Evolutionary conservation across 2,797 vertebrate species (phyloP), one percentile per base, ranked within the genome.

Genomic region (Merluccius polli): DNA sequence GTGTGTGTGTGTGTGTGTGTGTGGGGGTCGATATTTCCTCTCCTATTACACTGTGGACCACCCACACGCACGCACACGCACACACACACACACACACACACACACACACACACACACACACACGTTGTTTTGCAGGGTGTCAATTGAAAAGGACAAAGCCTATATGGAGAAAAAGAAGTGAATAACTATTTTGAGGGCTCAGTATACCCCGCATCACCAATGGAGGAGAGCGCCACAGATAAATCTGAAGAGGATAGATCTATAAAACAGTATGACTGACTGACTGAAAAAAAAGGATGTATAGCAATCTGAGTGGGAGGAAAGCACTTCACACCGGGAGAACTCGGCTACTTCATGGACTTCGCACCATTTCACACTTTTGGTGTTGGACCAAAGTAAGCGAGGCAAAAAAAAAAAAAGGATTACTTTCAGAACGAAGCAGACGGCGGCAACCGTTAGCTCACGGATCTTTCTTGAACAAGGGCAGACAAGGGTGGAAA

Each of bases 1-100:
- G n/a, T n/a, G n/a, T n/a, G n/a, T n/a, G n/a, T n/a, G n/a, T n/a
- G n/a, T n/a, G n/a, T n/a, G n/a, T n/a, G n/a, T n/a, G n/a, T n/a
- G n/a, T 76, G 16, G 2, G 65, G 81, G 84, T 83, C 82, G 78
- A 83, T 84, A 87, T 82, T 84, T 86, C 77, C 74, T 81, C 84
- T 87, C 59, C 65, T 78, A 77, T 81, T 81, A 63, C 74, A 83
- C 44, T 35, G 79, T 83, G 13, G 27, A 79, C 85, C 77, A 74
- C 84, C 86, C 80, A 90, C 87, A 85, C 80, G 73, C 10, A 0
- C 63, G 4, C 44, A 35, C 33, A 35, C 33, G 8, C 33, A 35
- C 33, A 35, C 33, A 35, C 33, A 35, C 33, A 35, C 33, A 35
- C 33, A n/a, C 33, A 35, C 8, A 35, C 44, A n/a, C 48, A 21